Evolutionary conservation across 1,140 invertebrate species (phyloP).

Genomic region (Apocrypta bakeri): DNA sequence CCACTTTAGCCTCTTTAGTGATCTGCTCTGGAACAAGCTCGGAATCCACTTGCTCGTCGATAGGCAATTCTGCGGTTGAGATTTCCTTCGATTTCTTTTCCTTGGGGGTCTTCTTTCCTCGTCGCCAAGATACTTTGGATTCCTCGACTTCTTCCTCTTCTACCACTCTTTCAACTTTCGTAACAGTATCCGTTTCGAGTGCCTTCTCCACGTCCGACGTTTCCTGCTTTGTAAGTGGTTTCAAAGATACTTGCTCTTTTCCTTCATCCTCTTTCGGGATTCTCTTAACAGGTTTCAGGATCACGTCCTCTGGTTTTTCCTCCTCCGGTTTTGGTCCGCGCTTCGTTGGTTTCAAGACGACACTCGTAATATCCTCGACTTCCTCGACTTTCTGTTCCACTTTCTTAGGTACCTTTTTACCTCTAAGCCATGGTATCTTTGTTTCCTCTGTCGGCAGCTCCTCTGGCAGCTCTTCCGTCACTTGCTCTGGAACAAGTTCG

Average conservation of each 20-base stretch:
- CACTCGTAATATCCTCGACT: background rate
- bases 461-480: slow-evolving; percentile 54
- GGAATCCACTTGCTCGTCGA: background rate
- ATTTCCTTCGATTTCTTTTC: slow-evolving; percentile 39
- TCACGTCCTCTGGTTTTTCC: background rate
- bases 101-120: slow-evolving; percentile 49
- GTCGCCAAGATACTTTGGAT: slow-evolving; percentile 50
- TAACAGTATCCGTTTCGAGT: slow-evolving; percentile 51
- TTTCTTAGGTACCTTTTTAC: slow-evolving; percentile 39
- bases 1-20: slow-evolving; percentile 24
- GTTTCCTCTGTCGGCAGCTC: slow-evolving; percentile 50
- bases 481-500: slow-evolving; percentile 57
- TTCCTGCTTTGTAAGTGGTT: slow-evolving; percentile 42
- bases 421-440: slow-evolving; percentile 50
- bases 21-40: background rate
- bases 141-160: slow-evolving; percentile 64
- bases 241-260: background rate
- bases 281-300: background rate
- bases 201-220: slow-evolving; percentile 37
- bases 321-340: slow-evolving; percentile 58
- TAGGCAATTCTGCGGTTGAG: background rate
- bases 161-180: slow-evolving; percentile 28
- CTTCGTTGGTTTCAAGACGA: slow-evolving; percentile 46
- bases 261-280: background rate
- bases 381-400: slow-evolving; percentile 53